Base-by-base conservation (phyloP, 1,140 invertebrate species). In the Macrobrachium nipponense region DNA sequence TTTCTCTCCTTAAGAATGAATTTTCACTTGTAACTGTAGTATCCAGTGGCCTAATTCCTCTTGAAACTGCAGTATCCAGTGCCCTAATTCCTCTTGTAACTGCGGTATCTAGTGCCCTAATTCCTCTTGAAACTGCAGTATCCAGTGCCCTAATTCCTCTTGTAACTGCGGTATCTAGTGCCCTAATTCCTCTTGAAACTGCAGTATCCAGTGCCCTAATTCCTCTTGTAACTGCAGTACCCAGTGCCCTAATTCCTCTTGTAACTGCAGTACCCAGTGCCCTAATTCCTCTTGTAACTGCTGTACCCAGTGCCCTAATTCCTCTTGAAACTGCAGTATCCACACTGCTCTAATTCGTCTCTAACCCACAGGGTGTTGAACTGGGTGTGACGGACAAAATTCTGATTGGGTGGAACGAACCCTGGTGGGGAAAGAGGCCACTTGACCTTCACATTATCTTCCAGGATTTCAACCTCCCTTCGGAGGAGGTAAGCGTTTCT, bases 381-480 rank as follows among this genome's bases (percentile, higher is more conserved):
- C 11, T 70, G 68, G 68, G 68, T 0, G 36, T 70, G 12, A 43
- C 11, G 23, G 68, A 70, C 68, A 70, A 70, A 43, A 43, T 70
- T 43, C 68, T 27, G 20, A 23, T 70, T 5, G 68, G 68, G 23
- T 70, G 68, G 68, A n/a, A 12, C 14, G 20, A 23, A 23, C 68
- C 68, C 12, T 70, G 68, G 68, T 70, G 68, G 68, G 68, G 68
- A 14, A n/a, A 27, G 23, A 70, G 15, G 8, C 68, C 68, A 0
- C 68, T 70, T 43, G 36, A 12, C 17, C 68, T 70, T n/a, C 23
- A 70, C 20, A 70, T 70, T 17, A 70, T 70, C 68, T 70, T 23
- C 23, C 27, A 23, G 12, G 23, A 23, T 15, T 27, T 4, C 5
- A 43, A 23, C 20, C 14, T 70, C 27, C n/a, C 68, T 23, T 5